Base-by-base conservation (phyloP, 1,140 invertebrate genomes). In the Apis laboriosa region DNA sequence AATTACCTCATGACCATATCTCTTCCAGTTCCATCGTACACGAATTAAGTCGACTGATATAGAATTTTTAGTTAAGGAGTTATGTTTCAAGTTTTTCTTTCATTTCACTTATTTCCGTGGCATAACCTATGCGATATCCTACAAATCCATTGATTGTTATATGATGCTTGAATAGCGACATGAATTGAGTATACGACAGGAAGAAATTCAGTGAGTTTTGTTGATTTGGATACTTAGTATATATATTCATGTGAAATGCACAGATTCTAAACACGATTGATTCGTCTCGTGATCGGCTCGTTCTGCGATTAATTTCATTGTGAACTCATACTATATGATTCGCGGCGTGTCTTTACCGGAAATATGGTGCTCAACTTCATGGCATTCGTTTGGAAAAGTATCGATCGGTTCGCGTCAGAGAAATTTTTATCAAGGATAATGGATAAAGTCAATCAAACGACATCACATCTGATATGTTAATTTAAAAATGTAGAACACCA, bases 281-380 rank as follows among this genome's bases (percentile, higher is more conserved):
- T 73, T 66, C 28, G 55, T 74, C 55, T 51, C n/a, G 9, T 9
- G 56, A 43, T 28, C 19, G 9, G 2, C 9, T 24, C 24, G 1
- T 66, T 9, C 9, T 55, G 58, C 70, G 72, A 43, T 81, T 51
- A 34, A 53, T 77, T 82, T 67, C n/a, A 68, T 77, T 55, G 73
- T 9, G 55, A 19, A 75, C 63, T 21, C 63, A 24, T 56, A 58
- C 53, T 66, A 13, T 49, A 81, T 64, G 43, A 8, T 19, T 15
- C 58, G 43, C 72, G 55, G 80, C 73, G 74, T 55, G 73, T 77
- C 80, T 82, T 77, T 77, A 61, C 73, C 80, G 80, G 80, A 82
- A 82, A 77, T 82, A 77, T 34, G 80, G 80, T 82, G 64, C 80
- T 82, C 80, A 82, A 82, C 80, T 77, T 82, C 24, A 34, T 24